These are phyloP conservation scores for Philopotamus ludificatus DNA, from an alignment of 1,140 invertebrate species.

Conservation along the genomic window DNA sequence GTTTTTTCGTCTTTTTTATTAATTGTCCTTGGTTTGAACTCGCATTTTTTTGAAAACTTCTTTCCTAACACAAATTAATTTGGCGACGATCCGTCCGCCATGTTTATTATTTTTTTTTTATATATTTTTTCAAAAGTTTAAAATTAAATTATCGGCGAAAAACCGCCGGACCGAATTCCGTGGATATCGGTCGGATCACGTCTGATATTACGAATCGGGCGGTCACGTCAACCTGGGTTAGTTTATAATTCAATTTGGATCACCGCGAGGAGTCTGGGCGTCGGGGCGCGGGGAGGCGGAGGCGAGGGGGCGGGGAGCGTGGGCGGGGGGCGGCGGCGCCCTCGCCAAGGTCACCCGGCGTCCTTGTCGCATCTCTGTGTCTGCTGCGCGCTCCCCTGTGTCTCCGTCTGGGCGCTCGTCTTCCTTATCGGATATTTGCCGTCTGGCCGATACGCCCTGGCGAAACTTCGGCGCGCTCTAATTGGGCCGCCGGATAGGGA, in stretches of 20 bases:
- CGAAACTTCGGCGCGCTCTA: no score
- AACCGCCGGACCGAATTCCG: not conserved
- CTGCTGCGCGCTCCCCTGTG: constrained; percentile 8
- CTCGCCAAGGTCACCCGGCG: constrained; percentile 25
- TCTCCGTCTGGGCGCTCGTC: constrained; percentile 1
- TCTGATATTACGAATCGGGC: not conserved
- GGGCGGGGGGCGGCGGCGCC: not conserved
- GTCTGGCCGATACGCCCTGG: no score
- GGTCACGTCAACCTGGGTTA: constrained; percentile 10
- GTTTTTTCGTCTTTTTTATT: no score
- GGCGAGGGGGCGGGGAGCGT: not conserved
- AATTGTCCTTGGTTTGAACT: no score
- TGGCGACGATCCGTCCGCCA: no score
- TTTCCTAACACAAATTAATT: no score
- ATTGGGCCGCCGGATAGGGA: no score
- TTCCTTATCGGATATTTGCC: constrained; percentile 14
- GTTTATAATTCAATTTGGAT: constrained; percentile 28
- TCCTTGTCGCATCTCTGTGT: constrained; percentile 29
- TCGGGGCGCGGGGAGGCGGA: not conserved
- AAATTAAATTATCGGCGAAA: not conserved
- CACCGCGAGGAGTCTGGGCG: constrained; percentile 1
- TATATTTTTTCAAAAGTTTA: no score
- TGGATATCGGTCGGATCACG: not conserved
- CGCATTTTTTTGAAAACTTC: no score
- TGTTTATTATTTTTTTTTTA: no score